Evolutionary conservation across 2,888 invertebrate species (phyloP), one percentile per base, ranked within the genome.

Genomic region (Drosophila prostipennis): DNA sequence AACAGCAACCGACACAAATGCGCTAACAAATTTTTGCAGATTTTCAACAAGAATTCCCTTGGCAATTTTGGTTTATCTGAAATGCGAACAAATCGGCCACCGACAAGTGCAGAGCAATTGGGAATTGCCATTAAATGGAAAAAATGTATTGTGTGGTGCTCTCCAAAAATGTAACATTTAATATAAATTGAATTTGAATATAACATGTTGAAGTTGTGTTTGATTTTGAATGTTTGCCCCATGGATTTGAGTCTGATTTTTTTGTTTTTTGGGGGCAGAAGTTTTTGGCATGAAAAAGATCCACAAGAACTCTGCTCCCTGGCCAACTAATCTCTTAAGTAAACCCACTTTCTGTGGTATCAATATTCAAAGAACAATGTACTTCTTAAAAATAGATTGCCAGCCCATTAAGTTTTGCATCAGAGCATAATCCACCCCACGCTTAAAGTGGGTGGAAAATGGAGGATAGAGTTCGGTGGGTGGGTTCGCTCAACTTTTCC

Each of bases 311-410:
- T 71, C 49, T 16, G 34, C 23, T 32, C 23, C 23, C 42, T 34
- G 11, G 32, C 26, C 14, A 71, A 61, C 70, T 71, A 71, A 71
- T 71, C 70, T 63, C 29, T 13, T 16, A 36, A 42, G 71, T 52
- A 71, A 61, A 71, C 63, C 61, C 32, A 45, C 54, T 39, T 48
- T 55, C n/a, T 26, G 49, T 40, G 54, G 61, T 70, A 61, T 70
- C 61, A 71, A 71, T 71, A 71, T 70, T 34, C 49, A 29, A 23
- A 43, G 63, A 61, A 71, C 72, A 71, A 71, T 71, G 63, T 55
- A 55, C 63, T 61, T 71, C 51, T 71, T 61, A 71, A 71, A 71
- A 71, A 71, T 71, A 71, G 70, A 71, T 71, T 71, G 70, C 71
- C 71, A 63, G 51, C 51, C 71, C 70, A 71, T 71, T 71, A 71